These are phyloP conservation scores for Rhinella marina DNA, from an alignment of 2,797 vertebrate species.

Conservation along the genomic window DNA sequence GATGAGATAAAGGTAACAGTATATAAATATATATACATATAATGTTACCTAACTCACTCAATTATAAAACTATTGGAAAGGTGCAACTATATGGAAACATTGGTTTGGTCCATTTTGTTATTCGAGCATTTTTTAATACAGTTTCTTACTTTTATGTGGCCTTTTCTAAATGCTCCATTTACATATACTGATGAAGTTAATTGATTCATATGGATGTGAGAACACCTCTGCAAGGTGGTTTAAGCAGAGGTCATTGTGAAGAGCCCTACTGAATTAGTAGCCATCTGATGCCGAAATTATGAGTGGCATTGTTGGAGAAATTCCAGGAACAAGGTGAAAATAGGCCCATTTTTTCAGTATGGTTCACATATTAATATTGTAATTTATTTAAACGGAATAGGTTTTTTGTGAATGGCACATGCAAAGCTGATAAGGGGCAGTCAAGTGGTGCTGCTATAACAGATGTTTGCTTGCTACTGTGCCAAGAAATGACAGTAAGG, in stretches of 20 bases:
- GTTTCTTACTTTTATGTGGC: constrained; percentile 55
- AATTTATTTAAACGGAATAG: constrained; percentile 65
- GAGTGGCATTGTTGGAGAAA: constrained; percentile 65
- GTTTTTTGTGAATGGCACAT: constrained; percentile 58
- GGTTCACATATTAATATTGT: constrained; percentile 74
- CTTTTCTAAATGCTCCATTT: constrained; percentile 67
- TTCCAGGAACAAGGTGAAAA: constrained; percentile 64
- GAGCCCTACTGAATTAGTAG: constrained; percentile 64
- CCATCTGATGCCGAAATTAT: constrained; percentile 65
- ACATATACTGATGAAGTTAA: constrained; percentile 65
- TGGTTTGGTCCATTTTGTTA: background rate
- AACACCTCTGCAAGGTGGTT: constrained; percentile 64
- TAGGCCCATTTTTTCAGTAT: constrained; percentile 68
- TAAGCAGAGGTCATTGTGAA: constrained; percentile 61
- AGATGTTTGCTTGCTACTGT: constrained; percentile 68
- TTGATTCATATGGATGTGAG: constrained; percentile 69
- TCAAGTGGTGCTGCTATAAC: constrained; percentile 59
- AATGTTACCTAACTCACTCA: background rate
- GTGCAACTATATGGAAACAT: background rate
- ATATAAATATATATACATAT: background rate
- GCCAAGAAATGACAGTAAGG: constrained; percentile 64
- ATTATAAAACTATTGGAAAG: background rate
- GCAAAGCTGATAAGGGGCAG: constrained; percentile 43
- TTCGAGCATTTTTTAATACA: background rate
- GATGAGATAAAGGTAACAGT: background rate